Evolutionary conservation across 2,113 vertebrate species (phyloP).

Genomic region (Pomatostomus ruficeps): DNA sequence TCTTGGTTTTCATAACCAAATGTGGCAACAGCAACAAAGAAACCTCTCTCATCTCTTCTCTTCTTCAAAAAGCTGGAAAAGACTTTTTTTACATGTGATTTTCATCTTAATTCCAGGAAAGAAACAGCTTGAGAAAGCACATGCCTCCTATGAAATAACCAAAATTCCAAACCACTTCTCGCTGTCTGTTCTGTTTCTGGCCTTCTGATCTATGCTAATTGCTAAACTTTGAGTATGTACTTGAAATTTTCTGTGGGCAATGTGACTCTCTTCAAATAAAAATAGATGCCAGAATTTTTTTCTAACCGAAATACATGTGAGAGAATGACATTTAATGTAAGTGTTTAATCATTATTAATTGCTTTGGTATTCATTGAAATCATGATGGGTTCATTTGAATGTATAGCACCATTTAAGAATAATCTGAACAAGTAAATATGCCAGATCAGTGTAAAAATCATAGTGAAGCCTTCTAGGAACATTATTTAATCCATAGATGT

Average conservation of each 20-base stretch:
- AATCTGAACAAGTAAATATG: neutral
- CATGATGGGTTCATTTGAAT: constrained; percentile 37
- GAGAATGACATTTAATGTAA: constrained; percentile 67
- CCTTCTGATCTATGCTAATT: constrained; percentile 64
- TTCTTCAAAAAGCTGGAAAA: neutral
- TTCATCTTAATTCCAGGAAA: constrained; percentile 24
- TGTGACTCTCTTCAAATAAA: constrained; percentile 49
- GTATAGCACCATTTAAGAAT: constrained; percentile 4
- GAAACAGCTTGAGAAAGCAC: constrained; percentile 29
- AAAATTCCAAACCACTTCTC: neutral
- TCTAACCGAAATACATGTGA: constrained; percentile 6
- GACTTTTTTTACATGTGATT: neutral
- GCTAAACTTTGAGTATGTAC: constrained; percentile 46
- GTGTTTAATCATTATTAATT: constrained; percentile 70
- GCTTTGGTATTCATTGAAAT: constrained; percentile 60
- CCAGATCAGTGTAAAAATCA: neutral
- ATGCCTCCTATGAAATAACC: constrained; percentile 16
- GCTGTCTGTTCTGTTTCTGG: constrained; percentile 39
- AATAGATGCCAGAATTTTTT: constrained; percentile 54
- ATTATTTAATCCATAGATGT: neutral
- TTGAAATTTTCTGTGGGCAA: constrained; percentile 60
- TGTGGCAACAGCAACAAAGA: neutral
- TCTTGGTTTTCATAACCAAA: neutral
- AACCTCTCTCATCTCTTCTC: neutral
- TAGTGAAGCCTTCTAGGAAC: constrained; percentile 26